phyloP scores from a whole-genome alignment of 37 sponge, comb jelly and placozoan genomes.

The Halisarca cf. caerulea region DNA sequence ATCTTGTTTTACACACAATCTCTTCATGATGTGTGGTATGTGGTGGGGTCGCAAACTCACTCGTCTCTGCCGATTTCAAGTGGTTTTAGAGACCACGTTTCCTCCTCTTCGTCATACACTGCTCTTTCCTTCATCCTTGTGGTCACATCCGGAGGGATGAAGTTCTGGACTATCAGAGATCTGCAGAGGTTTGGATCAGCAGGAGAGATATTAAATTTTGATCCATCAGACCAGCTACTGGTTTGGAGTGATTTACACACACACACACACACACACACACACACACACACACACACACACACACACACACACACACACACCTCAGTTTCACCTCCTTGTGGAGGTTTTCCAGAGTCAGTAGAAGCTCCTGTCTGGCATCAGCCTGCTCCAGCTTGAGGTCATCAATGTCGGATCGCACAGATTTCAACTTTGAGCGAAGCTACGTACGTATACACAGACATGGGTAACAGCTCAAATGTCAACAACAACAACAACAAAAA shows the following conservation, averaged over 20 bases:
- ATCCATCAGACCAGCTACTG: neutral
- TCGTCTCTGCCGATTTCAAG: neutral
- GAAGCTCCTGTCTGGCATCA: slow-evolving; percentile 60
- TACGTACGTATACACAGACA: neutral
- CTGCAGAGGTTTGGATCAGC: slow-evolving; percentile 40
- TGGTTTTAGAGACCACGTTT: slow-evolving; percentile 77
- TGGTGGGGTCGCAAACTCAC: neutral
- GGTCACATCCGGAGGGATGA: slow-evolving; percentile 65
- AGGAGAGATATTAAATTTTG: too few species aligned
- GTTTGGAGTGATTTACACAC: neutral
- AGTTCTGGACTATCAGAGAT: slow-evolving; percentile 83
- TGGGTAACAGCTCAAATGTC: too few species aligned
- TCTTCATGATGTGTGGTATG: neutral
- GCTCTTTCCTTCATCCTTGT: slow-evolving; percentile 73
- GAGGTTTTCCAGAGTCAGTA: slow-evolving; percentile 57
- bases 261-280: neutral
- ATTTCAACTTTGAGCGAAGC: slow-evolving; percentile 76
- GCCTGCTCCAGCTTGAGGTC: slow-evolving; percentile 73
- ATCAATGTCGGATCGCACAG: slow-evolving; percentile 62
- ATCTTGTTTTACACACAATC: too few species aligned
- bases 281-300: neutral
- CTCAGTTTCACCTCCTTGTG: slow-evolving; percentile 74
- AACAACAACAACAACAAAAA: too few species aligned
- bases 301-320: too few species aligned
- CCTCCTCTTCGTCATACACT: slow-evolving; percentile 75